Conservation (phyloP, 2,888 invertebrate genomes). For the Heliconius aoede region DNA sequence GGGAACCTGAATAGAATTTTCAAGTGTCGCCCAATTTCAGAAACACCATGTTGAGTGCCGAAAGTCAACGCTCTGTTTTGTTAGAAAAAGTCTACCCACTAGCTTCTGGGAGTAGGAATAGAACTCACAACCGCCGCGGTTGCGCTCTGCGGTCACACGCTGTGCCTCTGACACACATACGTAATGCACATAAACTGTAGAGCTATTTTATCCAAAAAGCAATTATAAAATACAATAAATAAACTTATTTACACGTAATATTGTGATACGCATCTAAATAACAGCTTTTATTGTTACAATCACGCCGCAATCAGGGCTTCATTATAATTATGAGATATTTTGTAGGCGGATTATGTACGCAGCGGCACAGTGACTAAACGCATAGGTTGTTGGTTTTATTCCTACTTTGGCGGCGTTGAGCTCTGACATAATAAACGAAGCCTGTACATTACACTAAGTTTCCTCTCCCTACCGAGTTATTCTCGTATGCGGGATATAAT, state of each 20-base stretch:
- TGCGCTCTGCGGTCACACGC: not conserved
- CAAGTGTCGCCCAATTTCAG: too few relatives aligned
- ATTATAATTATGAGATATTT: constrained; percentile 11
- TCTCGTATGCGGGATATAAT: not conserved
- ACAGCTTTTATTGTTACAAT: constrained; percentile 35
- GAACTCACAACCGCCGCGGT: not conserved
- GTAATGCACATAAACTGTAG: not conserved
- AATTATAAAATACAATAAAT: constrained; percentile 40
- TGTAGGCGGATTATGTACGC: not conserved
- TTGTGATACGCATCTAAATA: constrained; percentile 40
- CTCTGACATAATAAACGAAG: too few relatives aligned
- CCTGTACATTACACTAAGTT: too few relatives aligned
- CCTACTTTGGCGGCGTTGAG: too few relatives aligned
- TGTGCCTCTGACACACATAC: not conserved
- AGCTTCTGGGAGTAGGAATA: too few relatives aligned
- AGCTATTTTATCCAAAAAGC: constrained; percentile 16
- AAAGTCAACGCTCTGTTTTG: too few relatives aligned
- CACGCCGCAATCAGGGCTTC: constrained; percentile 13
- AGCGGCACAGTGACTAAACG: too few relatives aligned
- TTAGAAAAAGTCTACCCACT: too few relatives aligned
- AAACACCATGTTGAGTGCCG: too few relatives aligned
- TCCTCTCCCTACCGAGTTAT: not conserved
- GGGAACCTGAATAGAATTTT: too few relatives aligned
- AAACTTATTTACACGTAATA: constrained; percentile 40
- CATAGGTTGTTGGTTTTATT: too few relatives aligned